Evolutionary conservation across 2,888 invertebrate species (phyloP).

Genomic region (Bellardia bayeri): DNA sequence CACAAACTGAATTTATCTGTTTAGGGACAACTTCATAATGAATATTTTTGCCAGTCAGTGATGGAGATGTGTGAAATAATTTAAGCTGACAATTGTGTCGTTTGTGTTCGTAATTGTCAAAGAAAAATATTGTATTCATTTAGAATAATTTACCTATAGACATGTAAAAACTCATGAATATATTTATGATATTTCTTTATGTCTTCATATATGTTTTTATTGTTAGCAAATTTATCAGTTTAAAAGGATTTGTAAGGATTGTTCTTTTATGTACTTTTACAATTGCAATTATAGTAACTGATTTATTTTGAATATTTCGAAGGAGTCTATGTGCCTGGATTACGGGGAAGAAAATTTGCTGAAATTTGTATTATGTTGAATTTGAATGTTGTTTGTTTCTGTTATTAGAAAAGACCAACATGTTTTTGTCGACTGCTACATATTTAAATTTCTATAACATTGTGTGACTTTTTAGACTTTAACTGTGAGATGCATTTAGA

Average conservation of each 20-base stretch:
- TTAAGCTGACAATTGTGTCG: slow-evolving; percentile 65
- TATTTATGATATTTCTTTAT: neutral
- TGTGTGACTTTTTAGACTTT: too few species aligned
- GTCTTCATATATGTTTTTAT: neutral
- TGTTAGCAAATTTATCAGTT: slow-evolving; percentile 55
- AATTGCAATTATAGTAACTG: slow-evolving; percentile 7
- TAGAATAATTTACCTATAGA: too few species aligned
- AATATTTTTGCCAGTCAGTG: neutral
- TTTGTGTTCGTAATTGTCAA: slow-evolving; percentile 56
- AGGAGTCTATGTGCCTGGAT: neutral
- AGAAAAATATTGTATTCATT: neutral
- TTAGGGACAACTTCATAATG: slow-evolving; percentile 25
- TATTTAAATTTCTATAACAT: too few species aligned
- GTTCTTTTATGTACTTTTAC: neutral
- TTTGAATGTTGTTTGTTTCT: too few species aligned
- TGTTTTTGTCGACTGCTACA: too few species aligned
- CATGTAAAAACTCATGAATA: too few species aligned
- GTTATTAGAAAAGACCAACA: neutral
- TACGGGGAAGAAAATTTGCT: too few species aligned
- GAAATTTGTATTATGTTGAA: too few species aligned
- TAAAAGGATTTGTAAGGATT: slow-evolving; percentile 59
- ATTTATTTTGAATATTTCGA: neutral
- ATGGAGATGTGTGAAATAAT: slow-evolving; percentile 66
- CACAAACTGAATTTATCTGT: neutral
- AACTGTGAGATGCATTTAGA: too few species aligned